Percentiles rank a stretch among this genome's conserved stretches.
phyloP scores from a whole-genome alignment of 1,140 invertebrate genomes.

The Geopemphigus sp. region DNA sequence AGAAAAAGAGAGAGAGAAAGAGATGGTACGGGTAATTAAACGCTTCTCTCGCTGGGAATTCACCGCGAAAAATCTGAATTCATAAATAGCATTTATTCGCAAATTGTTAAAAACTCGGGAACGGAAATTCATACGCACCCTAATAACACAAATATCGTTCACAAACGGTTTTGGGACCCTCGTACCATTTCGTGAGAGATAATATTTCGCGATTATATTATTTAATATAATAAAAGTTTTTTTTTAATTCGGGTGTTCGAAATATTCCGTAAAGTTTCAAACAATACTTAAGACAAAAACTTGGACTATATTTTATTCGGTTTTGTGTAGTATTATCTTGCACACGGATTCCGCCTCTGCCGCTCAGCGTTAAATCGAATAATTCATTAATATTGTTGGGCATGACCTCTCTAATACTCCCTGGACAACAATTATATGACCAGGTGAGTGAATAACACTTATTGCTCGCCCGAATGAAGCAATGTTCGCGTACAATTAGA shows the following conservation, averaged over 20 bases:
- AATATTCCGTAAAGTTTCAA: constrained; percentile 11
- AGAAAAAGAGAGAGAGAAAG: neutral
- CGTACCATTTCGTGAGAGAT: neutral
- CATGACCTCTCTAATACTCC: constrained; percentile 6
- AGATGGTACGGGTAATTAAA: constrained; percentile 11
- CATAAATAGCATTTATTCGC: neutral
- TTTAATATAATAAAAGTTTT: constrained; percentile 4
- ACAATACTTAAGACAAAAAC: constrained; percentile 28
- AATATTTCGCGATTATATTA: too few species aligned
- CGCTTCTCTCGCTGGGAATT: neutral
- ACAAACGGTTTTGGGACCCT: neutral
- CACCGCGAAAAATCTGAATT: neutral
- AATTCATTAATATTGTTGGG: constrained; percentile 12
- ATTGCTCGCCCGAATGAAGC: neutral
- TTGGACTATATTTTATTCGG: constrained; percentile 20
- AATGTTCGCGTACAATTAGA: neutral
- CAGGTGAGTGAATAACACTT: constrained; percentile 9
- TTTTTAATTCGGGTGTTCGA: neutral
- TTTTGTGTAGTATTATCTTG: constrained; percentile 21
- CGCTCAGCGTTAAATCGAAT: neutral
- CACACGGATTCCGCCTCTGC: neutral
- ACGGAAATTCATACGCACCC: too few species aligned
- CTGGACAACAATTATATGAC: constrained; percentile 25
- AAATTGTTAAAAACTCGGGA: too few species aligned
- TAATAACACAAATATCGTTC: neutral